Percentiles rank a stretch among this genome's conserved stretches.
Evolutionary conservation across 2,113 vertebrate species (phyloP).

Genomic region (Colius striatus): DNA sequence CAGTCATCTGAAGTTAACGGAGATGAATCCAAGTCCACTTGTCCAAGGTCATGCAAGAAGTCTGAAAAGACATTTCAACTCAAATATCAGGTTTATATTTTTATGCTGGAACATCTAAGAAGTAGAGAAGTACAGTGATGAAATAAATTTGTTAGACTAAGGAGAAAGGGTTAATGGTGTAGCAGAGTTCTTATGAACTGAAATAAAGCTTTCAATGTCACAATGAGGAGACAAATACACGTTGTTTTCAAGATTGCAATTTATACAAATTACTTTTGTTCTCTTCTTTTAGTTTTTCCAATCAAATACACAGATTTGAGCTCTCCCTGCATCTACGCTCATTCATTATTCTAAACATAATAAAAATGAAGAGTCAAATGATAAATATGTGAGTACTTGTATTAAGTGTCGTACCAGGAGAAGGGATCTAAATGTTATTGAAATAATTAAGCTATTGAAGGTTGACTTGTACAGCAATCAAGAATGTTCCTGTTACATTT

Average conservation of each 20-base stretch:
- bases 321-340: background rate
- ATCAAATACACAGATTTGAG: background rate
- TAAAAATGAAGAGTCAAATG: background rate
- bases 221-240: background rate
- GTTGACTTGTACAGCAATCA: background rate
- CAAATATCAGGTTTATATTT: background rate
- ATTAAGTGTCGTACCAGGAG: background rate
- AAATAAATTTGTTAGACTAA: background rate
- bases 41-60: background rate
- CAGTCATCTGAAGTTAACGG: background rate
- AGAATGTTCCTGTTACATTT: background rate
- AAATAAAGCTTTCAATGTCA: background rate
- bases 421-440: background rate
- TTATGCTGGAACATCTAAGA: background rate
- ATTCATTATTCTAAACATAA: background rate
- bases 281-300: background rate
- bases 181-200: background rate
- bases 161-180: background rate
- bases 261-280: background rate
- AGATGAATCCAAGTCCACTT: background rate
- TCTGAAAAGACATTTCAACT: background rate
- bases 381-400: background rate
- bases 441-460: background rate
- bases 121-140: background rate
- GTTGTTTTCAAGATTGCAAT: background rate